Evolutionary conservation across 2,797 vertebrate genomes (phyloP), one percentile per base, ranked within the genome.

Genomic region (Gorsachius magnificus): DNA sequence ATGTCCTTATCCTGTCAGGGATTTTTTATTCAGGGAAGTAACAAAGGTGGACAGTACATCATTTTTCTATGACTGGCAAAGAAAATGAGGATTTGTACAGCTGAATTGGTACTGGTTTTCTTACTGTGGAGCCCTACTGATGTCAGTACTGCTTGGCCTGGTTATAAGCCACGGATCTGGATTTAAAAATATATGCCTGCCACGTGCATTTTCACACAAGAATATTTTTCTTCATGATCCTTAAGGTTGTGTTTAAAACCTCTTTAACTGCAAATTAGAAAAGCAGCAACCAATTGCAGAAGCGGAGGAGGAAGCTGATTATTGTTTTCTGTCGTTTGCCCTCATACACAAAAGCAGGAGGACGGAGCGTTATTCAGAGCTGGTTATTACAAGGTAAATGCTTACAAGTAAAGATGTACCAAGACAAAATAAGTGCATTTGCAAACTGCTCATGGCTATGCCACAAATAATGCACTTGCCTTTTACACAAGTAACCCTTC

Each of bases 401-500:
- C 77, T 97, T 91, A 88, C 93, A 90, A 87, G 74, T 66, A 93
- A 93, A 96, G 89, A 97, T 89, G 94, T 51, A 90, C n/a, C 48
- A 70, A 86, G 95, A 96, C 92, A 96, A 96, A 97, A 93, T 91
- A 93, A 95, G 31, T 93, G 80, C 89, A 84, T 95, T 96, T 91
- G 77, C 86, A 94, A 96, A 94, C 54, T 87, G 96, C 96, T 93
- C 1, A 1, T 93, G 92, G 95, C 91, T 96, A 84, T 82, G 91
- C 72, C 85, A 91, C 84, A 91, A 91, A 97, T 88, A 95, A 90
- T 26, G 87, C 83, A 65, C 87, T 96, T 94, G 93, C 89, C 82
- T 97, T 96, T 96, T 96, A 91, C 95, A 96, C 97, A 97, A 96
- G 96, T 97, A 97, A 86, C 83, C 93, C 84, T 96, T 96, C 96